phyloP scores from a whole-genome alignment of 2,113 vertebrate species.

The Elachura formosa region DNA sequence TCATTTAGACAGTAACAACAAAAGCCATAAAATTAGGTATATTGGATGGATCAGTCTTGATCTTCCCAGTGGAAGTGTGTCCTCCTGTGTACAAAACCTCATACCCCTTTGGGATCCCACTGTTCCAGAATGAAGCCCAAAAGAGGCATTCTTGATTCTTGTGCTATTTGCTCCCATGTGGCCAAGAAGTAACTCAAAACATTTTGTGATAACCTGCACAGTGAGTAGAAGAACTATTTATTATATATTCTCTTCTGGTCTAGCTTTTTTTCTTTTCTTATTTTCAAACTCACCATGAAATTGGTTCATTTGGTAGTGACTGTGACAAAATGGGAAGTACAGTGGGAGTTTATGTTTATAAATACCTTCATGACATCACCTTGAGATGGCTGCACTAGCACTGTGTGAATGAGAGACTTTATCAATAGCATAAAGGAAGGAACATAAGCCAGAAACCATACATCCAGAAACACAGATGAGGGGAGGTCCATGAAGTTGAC shows the following conservation, averaged over 20 bases:
- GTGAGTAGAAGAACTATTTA: background rate
- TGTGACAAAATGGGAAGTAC: background rate
- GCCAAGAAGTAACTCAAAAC: background rate
- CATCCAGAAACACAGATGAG: background rate
- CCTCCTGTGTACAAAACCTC: background rate
- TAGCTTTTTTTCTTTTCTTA: background rate
- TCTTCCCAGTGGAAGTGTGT: background rate
- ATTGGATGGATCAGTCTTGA: background rate
- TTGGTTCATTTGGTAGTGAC: background rate
- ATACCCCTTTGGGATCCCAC: background rate
- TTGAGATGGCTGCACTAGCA: background rate
- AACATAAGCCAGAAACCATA: background rate
- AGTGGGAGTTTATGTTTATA: background rate
- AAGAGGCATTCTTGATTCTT: background rate
- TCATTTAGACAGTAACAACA: background rate
- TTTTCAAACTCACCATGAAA: background rate
- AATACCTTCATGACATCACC: background rate
- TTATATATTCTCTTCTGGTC: background rate
- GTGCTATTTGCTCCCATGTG: accelerated
- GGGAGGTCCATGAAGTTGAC: background rate
- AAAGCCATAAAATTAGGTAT: accelerated
- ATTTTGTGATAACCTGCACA: background rate
- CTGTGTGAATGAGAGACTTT: background rate
- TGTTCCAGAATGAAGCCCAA: background rate
- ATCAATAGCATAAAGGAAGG: background rate